phyloP scores from a whole-genome alignment of 2,888 invertebrate genomes.

The Netelia fuscicornis region DNA sequence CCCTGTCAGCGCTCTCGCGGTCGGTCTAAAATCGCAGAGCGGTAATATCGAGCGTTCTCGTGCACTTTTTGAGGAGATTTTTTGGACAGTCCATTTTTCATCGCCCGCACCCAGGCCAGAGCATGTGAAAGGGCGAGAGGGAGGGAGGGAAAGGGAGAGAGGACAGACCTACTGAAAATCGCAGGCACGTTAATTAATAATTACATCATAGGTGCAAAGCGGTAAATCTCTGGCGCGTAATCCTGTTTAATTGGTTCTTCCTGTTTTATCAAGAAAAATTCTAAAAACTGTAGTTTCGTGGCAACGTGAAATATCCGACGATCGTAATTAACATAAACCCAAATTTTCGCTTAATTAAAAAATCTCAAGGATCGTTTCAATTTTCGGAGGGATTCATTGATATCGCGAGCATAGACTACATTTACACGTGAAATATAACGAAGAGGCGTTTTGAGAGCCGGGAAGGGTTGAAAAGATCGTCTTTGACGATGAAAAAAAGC shows the following conservation, averaged over 20 bases:
- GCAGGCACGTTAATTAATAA: neutral
- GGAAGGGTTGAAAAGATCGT: constrained; percentile 18
- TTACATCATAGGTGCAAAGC: constrained; percentile 18
- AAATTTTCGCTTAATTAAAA: constrained; percentile 13
- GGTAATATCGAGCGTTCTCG: constrained; percentile 20
- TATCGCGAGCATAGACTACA: neutral
- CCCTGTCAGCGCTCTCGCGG: constrained; percentile 42
- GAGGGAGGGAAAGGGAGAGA: neutral
- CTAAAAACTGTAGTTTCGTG: neutral
- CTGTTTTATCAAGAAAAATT: neutral
- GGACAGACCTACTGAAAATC: neutral
- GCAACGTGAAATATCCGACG: neutral
- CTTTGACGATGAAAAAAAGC: neutral
- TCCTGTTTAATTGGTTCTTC: constrained; percentile 32
- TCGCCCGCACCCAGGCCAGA: neutral
- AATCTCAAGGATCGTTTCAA: too few species aligned
- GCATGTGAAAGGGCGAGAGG: neutral
- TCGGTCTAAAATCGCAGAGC: constrained; percentile 21
- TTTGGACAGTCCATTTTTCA: constrained; percentile 30
- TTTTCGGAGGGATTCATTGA: neutral
- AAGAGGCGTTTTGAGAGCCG: constrained; percentile 17
- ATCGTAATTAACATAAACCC: constrained; percentile 2
- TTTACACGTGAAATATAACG: constrained; percentile 8
- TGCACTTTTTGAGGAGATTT: constrained; percentile 43
- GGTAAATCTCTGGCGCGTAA: neutral